Evolutionary conservation across 92 coral and sea anemone species (phyloP).

Genomic region (Siderastrea siderea): DNA sequence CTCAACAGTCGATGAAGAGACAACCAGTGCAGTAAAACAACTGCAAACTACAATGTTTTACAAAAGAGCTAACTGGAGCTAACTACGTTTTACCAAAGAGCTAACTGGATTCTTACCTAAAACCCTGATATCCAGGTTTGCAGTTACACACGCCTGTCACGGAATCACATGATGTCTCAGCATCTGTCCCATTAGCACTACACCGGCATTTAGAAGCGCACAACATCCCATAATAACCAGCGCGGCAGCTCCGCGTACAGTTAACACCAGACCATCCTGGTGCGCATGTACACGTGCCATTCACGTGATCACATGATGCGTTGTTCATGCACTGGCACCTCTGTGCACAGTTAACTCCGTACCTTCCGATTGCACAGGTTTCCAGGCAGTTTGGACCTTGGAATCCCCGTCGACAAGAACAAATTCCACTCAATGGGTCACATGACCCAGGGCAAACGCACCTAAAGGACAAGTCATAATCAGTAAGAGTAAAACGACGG

Average conservation of each 20-base stretch:
- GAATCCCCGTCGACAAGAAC: slow-evolving; percentile 90
- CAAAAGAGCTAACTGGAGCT: neutral
- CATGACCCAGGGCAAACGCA: slow-evolving; percentile 68
- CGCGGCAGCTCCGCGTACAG: slow-evolving; percentile 80
- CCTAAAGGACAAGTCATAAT: neutral
- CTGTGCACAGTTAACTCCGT: slow-evolving; percentile 83
- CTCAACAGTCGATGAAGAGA: no score
- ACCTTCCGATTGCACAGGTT: slow-evolving; percentile 81
- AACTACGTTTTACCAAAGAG: neutral
- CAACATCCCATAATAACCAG: slow-evolving; percentile 83
- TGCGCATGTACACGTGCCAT: slow-evolving; percentile 86
- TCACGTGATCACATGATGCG: slow-evolving; percentile 84
- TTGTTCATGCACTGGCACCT: slow-evolving; percentile 77
- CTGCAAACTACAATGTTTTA: no score
- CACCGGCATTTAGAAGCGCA: slow-evolving; percentile 86
- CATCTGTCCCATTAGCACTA: slow-evolving; percentile 65
- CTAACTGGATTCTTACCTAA: slow-evolving; percentile 60
- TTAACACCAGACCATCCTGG: slow-evolving; percentile 90
- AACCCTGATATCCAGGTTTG: slow-evolving; percentile 82
- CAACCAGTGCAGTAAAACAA: no score
- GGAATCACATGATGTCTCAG: slow-evolving; percentile 75
- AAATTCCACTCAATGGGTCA: slow-evolving; percentile 79
- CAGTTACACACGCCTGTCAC: slow-evolving; percentile 92
- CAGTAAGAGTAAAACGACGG: neutral
- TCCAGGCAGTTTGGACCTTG: slow-evolving; percentile 84